A percentile compares a stretch with the other conserved stretches of the same genome.
These are phyloP conservation scores for Hydractinia symbiolongicarpus DNA, from an alignment of 30 jellyfish, hydroid and myxozoan species.

Conservation along the genomic window DNA sequence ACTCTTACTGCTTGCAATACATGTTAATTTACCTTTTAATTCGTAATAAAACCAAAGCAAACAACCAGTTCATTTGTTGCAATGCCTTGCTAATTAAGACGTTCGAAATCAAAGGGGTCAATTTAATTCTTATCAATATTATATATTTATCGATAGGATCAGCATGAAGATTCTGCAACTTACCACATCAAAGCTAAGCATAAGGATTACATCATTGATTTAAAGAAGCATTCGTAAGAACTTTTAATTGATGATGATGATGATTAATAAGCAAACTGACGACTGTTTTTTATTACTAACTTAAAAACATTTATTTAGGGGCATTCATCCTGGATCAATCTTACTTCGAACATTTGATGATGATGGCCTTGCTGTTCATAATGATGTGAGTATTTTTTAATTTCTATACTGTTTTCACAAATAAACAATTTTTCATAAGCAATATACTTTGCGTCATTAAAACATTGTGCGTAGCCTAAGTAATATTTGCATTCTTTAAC, in stretches of 20 bases:
- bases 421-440: too few species aligned
- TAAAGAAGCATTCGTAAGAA: neutral
- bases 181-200: neutral
- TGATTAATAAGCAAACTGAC: neutral
- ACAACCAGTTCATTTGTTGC: too few species aligned
- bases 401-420: too few species aligned
- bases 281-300: neutral
- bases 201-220: neutral
- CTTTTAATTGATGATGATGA: neutral
- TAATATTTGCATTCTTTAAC: too few species aligned
- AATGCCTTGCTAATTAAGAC: too few species aligned
- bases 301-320: neutral
- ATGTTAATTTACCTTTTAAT: too few species aligned
- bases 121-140: too few species aligned
- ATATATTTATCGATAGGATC: neutral
- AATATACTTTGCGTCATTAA: too few species aligned
- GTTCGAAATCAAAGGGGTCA: too few species aligned
- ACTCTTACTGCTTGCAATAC: too few species aligned
- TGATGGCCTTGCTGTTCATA: conserved; percentile 1
- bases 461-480: too few species aligned
- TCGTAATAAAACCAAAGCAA: too few species aligned
- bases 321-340: neutral
- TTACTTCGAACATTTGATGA: conserved; percentile 5
- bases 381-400: neutral
- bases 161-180: conserved; percentile 15